Evolutionary conservation across 2,888 invertebrate genomes (phyloP), one percentile per base, ranked within the genome.

Genomic region (Cosmia trapezina): DNA sequence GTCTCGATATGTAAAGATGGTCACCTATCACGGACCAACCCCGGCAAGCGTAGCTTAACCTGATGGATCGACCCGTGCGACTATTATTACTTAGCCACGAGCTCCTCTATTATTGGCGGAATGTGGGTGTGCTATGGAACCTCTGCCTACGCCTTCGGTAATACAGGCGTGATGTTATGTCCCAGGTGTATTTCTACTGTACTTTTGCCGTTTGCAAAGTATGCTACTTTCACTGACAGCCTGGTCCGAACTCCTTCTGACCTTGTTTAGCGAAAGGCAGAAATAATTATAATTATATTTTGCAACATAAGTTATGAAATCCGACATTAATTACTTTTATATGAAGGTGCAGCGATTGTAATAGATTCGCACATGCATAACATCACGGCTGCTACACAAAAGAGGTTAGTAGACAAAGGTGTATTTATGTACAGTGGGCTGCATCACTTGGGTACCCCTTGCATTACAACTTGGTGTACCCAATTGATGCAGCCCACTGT

Each of bases 201-300:
- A 11, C 14, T 41, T 28, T 28, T 51, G 41, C 19, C 22, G 51
- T 63, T 63, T 63, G 28, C 22, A 19, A 63, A n/a, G 63, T 51
- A 49, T 62, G 19, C 47, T 41, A 83, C 83, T 83, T 83, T 83
- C 81, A 76, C 81, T 68, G 3, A 7, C 19, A 17, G 6, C 56
- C 37, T 57, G 62, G 73, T 75, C 70, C 22, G 63, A 63, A 76
- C 45, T 65, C 59, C 56, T 70, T 53, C 33, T 57, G 81, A 54
- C 83, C 83, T 83, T 83, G 73, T 60, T 75, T 72, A n/a, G 19
- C 12, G 81, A 78, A 70, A 72, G 70, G 72, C 67, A 51, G 43
- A 12, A 49, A 67, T 47, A 62, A 70, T 41, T 53, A 28, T n/a
- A 61, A 62, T 28, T 37, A n/a, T 67, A 65, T 74, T 68, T 73